These are phyloP conservation scores for Andrena dorsata DNA, from an alignment of 2,888 invertebrate species.

Conservation along the genomic window DNA sequence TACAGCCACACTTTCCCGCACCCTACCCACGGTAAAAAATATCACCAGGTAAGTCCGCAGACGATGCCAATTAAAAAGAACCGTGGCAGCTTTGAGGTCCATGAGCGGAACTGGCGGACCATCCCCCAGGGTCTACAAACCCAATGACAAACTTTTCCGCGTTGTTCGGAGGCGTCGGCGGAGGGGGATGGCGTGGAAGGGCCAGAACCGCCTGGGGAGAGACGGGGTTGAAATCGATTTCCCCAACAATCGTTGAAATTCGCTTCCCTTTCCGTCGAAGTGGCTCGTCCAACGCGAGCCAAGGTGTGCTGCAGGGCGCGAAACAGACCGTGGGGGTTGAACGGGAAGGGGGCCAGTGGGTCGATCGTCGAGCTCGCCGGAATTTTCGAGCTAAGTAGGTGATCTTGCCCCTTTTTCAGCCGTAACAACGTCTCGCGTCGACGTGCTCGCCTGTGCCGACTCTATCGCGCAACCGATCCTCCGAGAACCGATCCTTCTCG, in stretches of 20 bases:
- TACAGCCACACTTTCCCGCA: no score
- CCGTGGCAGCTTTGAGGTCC: neutral
- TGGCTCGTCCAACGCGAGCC: slow-evolving; percentile 61
- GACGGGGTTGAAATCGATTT: slow-evolving; percentile 74
- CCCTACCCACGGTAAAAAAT: no score
- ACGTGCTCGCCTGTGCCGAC: slow-evolving; percentile 8
- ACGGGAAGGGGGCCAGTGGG: slow-evolving; percentile 42
- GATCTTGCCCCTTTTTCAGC: slow-evolving; percentile 20
- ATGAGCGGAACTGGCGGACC: neutral
- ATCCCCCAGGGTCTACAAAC: slow-evolving; percentile 26
- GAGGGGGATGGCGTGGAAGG: neutral
- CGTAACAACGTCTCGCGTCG: slow-evolving; percentile 8
- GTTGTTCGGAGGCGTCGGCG: neutral
- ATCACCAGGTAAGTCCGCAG: no score
- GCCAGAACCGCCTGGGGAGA: slow-evolving; percentile 22
- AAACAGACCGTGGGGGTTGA: slow-evolving; percentile 14
- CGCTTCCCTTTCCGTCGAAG: slow-evolving; percentile 70
- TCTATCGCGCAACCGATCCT: neutral
- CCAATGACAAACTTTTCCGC: slow-evolving; percentile 29
- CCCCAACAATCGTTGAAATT: slow-evolving; percentile 75
- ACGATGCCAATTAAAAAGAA: slow-evolving; percentile 24
- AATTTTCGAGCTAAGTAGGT: slow-evolving; percentile 29
- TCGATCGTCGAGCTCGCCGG: slow-evolving; percentile 45
- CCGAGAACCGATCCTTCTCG: neutral
- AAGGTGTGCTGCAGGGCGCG: neutral